Base-by-base conservation (phyloP, 1,140 invertebrate genomes). In the Elymnias hypermnestra region DNA sequence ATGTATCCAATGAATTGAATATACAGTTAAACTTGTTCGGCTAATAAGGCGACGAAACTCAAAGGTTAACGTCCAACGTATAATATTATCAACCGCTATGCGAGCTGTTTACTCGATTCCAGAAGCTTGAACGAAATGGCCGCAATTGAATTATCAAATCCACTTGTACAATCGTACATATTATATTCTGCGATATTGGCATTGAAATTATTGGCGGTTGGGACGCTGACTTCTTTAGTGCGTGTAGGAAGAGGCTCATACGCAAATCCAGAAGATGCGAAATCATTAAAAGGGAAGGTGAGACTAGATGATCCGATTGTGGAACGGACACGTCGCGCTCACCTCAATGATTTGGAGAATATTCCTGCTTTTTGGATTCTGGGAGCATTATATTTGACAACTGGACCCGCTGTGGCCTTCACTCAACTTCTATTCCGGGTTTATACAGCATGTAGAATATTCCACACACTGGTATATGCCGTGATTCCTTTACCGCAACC, bases 311-410 rank as follows among this genome's bases (percentile, higher is more conserved):
- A 90, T 49, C 73, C 72, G 0, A 83, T 84, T 25, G 77, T 90
- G 13, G 89, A 90, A 63, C 74, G 89, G 26, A 63, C 87, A 8
- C 63, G 86, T 10, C 72, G 92, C 48, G 92, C 91, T 28, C 92
- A 94, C 69, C 69, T 91, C 35, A 94, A 94, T 65, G 93, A 94
- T 62, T 63, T 94, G 57, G 93, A 94, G 77, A 94, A 93, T 63
- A 92, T 94, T 41, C 85, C 90, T 0, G 78, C 89, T 1, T 94
- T 93, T 61, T 87, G 92, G 57, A 63, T 92, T 2, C 70, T 91
- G 9, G 89, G 86, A 4, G 87, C 89, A 1, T 57, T 92, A 9
- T 94, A 92, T 61, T 66, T 92, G 9, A 71, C 89, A 0, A 92
- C 91, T 0, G 83, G 83, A 17, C 93, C 93, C 0, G 59, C 70